phyloP scores from a whole-genome alignment of 2,888 invertebrate species.

The Chorisops tibialis region DNA sequence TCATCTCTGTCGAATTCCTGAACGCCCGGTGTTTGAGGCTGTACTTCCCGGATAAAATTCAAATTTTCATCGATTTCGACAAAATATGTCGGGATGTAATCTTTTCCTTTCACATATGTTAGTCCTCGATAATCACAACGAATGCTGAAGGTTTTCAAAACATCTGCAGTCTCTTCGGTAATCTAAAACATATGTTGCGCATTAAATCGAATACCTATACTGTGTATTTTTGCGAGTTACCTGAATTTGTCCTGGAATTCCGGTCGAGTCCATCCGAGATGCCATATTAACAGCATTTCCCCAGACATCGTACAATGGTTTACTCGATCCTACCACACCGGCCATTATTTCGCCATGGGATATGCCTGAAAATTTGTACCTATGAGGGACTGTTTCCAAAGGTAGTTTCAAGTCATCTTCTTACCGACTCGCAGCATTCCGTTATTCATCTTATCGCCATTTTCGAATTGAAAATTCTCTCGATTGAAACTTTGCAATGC shows the following conservation, averaged over 20 bases:
- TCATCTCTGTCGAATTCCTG: slow-evolving; percentile 14
- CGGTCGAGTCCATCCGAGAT: slow-evolving; percentile 92
- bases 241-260: slow-evolving; percentile 74
- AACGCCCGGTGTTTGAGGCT: background rate
- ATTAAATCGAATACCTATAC: slow-evolving; percentile 1
- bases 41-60: slow-evolving; percentile 48
- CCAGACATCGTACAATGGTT: slow-evolving; percentile 96
- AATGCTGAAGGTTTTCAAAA: slow-evolving; percentile 65
- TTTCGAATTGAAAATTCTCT: slow-evolving; percentile 58
- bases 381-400: too few relatives aligned
- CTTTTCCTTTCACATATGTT: slow-evolving; percentile 69
- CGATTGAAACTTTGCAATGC: slow-evolving; percentile 60
- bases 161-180: slow-evolving; percentile 67
- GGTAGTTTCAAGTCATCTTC: background rate
- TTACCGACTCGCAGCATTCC: slow-evolving; percentile 47
- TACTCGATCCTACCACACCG: slow-evolving; percentile 90
- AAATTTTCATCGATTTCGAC: slow-evolving; percentile 64
- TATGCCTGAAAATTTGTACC: slow-evolving; percentile 64
- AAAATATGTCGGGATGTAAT: slow-evolving; percentile 68
- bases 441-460: slow-evolving; percentile 38
- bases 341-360: slow-evolving; percentile 89
- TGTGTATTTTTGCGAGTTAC: slow-evolving; percentile 46
- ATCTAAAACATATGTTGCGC: slow-evolving; percentile 56
- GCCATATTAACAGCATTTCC: slow-evolving; percentile 96
- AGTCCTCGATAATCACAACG: slow-evolving; percentile 66